Percentiles rank a stretch among this genome's conserved stretches.
Evolutionary conservation across 2,113 vertebrate species (phyloP).

Genomic region (Notarius lentiginosus): DNA sequence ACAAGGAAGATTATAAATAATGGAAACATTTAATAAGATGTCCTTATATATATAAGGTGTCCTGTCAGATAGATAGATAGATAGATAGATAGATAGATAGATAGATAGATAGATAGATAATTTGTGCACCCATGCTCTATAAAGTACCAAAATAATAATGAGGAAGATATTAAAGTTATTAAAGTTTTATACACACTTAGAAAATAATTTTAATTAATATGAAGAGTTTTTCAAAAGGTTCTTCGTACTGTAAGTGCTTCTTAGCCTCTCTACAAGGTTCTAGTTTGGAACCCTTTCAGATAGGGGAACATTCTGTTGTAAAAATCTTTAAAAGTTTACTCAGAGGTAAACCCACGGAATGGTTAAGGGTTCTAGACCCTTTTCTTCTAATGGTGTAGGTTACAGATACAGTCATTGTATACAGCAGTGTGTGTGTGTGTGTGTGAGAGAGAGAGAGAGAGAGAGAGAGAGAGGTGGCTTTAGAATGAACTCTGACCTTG

Average conservation of each 20-base stretch:
- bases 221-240: background rate
- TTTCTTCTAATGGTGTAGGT: background rate
- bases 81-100: too few species aligned
- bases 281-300: background rate
- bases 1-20: too few species aligned
- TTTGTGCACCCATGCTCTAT: background rate
- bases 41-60: too few species aligned
- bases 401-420: background rate
- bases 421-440: background rate
- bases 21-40: background rate
- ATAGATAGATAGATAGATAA: too few species aligned
- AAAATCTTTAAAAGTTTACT: background rate
- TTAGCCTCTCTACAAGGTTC: background rate
- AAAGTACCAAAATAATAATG: background rate
- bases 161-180: background rate
- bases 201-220: background rate
- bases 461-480: background rate
- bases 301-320: background rate
- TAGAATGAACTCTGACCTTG: conserved; percentile 76
- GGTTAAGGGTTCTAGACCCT: too few species aligned
- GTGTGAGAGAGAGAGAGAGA: background rate
- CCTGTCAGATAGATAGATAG: too few species aligned
- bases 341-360: background rate
- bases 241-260: background rate
- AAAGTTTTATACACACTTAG: background rate